These are phyloP conservation scores for Stichopus horrens DNA, from an alignment of 53 echinoderm and acorn worm genomes.

Conservation along the genomic window DNA sequence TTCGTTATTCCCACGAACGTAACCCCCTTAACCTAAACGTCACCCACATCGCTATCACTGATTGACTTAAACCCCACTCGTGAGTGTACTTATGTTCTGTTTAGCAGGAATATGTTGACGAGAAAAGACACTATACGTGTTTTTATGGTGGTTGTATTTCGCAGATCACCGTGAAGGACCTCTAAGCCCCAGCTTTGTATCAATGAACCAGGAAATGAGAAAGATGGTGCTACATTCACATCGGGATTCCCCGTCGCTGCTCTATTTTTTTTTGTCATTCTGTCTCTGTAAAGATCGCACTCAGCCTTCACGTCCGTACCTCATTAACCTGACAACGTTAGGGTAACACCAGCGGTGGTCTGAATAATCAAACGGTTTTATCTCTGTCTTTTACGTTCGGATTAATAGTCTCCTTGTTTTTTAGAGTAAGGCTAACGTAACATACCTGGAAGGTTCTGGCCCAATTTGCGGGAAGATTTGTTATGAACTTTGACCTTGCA, in stretches of 20 bases:
- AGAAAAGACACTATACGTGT: too few species aligned
- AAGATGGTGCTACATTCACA: neutral
- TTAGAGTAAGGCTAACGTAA: conserved; percentile 26
- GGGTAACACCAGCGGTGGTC: conserved; percentile 43
- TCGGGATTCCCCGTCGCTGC: conserved; percentile 2
- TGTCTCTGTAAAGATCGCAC: neutral
- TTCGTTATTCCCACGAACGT: too few species aligned
- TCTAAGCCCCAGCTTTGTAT: too few species aligned
- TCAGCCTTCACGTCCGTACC: conserved; percentile 14
- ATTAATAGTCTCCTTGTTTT: conserved; percentile 17
- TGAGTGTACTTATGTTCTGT: too few species aligned
- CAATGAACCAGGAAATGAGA: neutral
- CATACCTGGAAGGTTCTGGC: conserved; percentile 30
- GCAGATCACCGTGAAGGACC: too few species aligned
- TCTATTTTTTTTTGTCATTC: neutral
- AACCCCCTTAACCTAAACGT: too few species aligned
- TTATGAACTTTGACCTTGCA: neutral
- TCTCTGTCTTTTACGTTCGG: conserved; percentile 25
- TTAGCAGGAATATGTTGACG: too few species aligned
- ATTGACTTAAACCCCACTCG: too few species aligned
- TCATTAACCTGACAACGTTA: conserved; percentile 49
- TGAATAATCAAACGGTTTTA: conserved; percentile 5
- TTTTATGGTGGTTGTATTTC: too few species aligned
- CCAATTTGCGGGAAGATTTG: conserved; percentile 18
- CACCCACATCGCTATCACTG: too few species aligned